These are phyloP conservation scores for Macropodus opercularis DNA, from an alignment of 2,797 vertebrate species.

Conservation along the genomic window DNA sequence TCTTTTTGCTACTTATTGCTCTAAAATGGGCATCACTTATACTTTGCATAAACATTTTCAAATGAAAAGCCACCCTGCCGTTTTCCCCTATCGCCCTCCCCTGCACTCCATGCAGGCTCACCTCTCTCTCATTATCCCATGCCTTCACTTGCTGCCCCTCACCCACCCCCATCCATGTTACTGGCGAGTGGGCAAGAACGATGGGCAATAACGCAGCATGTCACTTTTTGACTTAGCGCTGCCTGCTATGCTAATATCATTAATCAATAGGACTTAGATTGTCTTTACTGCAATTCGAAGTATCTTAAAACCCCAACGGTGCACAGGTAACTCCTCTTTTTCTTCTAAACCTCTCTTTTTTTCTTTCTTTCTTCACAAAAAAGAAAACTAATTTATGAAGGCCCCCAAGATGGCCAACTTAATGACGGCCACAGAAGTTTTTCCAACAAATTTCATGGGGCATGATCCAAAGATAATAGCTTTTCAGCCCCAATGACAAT, in stretches of 20 bases:
- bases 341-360: constrained; percentile 80
- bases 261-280: constrained; percentile 99
- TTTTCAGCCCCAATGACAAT: constrained; percentile 99
- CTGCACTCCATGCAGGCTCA: constrained; percentile 44
- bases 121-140: constrained; percentile 70
- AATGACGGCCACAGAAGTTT: constrained; percentile 99
- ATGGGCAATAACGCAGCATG: constrained; percentile 87
- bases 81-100: constrained; percentile 57
- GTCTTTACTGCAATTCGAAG: constrained; percentile 84
- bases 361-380: constrained; percentile 37
- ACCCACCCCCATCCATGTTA: constrained; percentile 42
- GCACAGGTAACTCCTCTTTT: constrained; percentile 83
- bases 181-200: constrained; percentile 73
- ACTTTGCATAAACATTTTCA: constrained; percentile 79
- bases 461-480: constrained; percentile 99
- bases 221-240: constrained; percentile 83
- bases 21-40: constrained; percentile 52
- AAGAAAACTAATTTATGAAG: constrained; percentile 95
- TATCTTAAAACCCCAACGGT: constrained; percentile 96
- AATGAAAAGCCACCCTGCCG: constrained; percentile 78
- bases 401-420: constrained; percentile 98
- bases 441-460: constrained; percentile 99
- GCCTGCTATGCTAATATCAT: constrained; percentile 99
- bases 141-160: constrained; percentile 45
- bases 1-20: constrained; percentile 66